These are phyloP conservation scores for Danaus plexippus DNA, from an alignment of 1,140 invertebrate species.

Conservation along the genomic window DNA sequence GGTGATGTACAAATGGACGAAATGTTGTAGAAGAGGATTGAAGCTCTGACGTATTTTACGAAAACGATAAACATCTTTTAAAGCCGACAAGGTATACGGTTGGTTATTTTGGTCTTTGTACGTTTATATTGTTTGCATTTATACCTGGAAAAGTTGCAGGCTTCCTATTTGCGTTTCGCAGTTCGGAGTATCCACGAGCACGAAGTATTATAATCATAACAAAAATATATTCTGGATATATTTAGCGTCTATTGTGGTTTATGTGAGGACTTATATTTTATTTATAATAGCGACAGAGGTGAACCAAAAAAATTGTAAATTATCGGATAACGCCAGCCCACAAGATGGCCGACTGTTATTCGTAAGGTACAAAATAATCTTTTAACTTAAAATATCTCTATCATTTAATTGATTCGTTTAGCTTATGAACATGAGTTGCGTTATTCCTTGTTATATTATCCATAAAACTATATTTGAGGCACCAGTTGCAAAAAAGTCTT, in stretches of 20 bases:
- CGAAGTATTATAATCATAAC: slow-evolving; percentile 41
- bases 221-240: slow-evolving; percentile 39
- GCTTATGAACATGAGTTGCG: slow-evolving; percentile 16
- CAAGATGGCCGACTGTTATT: slow-evolving; percentile 72
- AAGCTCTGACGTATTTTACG: slow-evolving; percentile 33
- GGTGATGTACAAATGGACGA: slow-evolving; percentile 55
- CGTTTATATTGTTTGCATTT: slow-evolving; percentile 17
- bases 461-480: slow-evolving; percentile 17
- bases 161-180: slow-evolving; percentile 57
- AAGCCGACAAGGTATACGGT: slow-evolving; percentile 38
- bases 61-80: slow-evolving; percentile 28
- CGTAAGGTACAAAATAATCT: slow-evolving; percentile 66
- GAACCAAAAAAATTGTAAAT: slow-evolving; percentile 51
- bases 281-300: slow-evolving; percentile 39
- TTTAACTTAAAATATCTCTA: slow-evolving; percentile 36
- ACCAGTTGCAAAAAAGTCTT: slow-evolving; percentile 33
- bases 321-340: slow-evolving; percentile 69
- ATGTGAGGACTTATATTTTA: slow-evolving; percentile 31
- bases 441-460: slow-evolving; percentile 24
- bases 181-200: slow-evolving; percentile 43
- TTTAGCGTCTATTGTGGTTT: slow-evolving; percentile 29
- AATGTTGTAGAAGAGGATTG: slow-evolving; percentile 56
- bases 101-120: slow-evolving; percentile 15
- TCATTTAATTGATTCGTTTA: slow-evolving; percentile 20
- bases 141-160: slow-evolving; percentile 46